These are phyloP conservation scores for Coenonympha glycerion DNA, from an alignment of 2,888 invertebrate genomes.

Conservation along the genomic window DNA sequence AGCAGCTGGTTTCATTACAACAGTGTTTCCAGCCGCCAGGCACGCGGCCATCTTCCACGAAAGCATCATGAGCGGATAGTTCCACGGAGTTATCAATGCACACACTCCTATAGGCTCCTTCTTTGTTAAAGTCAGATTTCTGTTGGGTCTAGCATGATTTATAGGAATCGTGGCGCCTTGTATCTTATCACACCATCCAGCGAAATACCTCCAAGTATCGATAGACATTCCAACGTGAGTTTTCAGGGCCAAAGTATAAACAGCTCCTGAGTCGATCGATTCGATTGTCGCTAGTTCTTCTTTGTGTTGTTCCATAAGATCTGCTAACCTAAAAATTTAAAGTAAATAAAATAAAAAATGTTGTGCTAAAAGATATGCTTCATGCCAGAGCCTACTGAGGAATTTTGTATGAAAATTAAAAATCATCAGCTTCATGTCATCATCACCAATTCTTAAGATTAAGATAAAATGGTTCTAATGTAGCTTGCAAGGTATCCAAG, in stretches of 20 bases:
- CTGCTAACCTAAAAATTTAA: constrained; percentile 85
- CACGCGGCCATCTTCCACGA: constrained; percentile 99
- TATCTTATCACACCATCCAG: constrained; percentile 98
- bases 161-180: constrained; percentile 95
- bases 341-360: neutral
- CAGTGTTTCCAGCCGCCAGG: constrained; percentile 96
- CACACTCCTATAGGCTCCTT: constrained; percentile 96
- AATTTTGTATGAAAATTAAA: no score
- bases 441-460: no score
- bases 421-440: no score
- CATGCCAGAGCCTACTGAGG: no score
- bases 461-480: no score
- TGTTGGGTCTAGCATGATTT: constrained; percentile 91
- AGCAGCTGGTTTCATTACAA: constrained; percentile 95
- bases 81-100: constrained; percentile 96
- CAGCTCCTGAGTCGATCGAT: constrained; percentile 95
- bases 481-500: no score
- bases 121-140: constrained; percentile 89
- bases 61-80: constrained; percentile 98
- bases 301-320: constrained; percentile 95
- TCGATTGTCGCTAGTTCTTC: constrained; percentile 97
- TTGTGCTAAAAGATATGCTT: neutral
- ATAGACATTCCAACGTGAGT: constrained; percentile 99
- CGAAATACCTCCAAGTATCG: constrained; percentile 97
- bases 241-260: constrained; percentile 96